Evolutionary conservation across 2,113 vertebrate genomes (phyloP).

Genomic region (Salvelinus sp.): DNA sequence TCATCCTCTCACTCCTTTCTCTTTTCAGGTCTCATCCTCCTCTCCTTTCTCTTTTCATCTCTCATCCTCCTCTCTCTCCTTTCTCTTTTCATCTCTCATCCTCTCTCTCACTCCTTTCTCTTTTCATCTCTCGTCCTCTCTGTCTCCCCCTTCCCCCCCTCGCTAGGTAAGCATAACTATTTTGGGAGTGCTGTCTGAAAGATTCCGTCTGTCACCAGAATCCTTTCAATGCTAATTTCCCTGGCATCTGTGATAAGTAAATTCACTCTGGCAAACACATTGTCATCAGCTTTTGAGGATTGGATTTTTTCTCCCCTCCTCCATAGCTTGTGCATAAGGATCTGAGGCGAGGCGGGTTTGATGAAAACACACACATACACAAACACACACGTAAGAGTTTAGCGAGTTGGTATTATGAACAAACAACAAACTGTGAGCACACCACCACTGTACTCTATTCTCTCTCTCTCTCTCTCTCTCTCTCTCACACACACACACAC

Average conservation of each 20-base stretch:
- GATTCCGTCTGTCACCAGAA: slow-evolving; percentile 62
- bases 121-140: not conserved
- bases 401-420: not conserved
- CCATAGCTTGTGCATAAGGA: slow-evolving; percentile 38
- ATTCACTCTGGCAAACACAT: slow-evolving; percentile 64
- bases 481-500: too few species aligned
- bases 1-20: too few species aligned
- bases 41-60: too few species aligned
- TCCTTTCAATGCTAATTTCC: slow-evolving; percentile 74
- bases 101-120: not conserved
- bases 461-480: too few species aligned
- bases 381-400: not conserved
- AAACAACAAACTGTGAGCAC: too few species aligned
- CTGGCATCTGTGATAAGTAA: slow-evolving; percentile 67
- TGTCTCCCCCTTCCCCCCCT: not conserved
- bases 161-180: slow-evolving; percentile 67
- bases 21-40: too few species aligned
- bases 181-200: slow-evolving; percentile 56
- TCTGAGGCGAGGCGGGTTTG: slow-evolving; percentile 42
- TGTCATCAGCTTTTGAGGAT: slow-evolving; percentile 65
- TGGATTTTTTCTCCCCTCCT: slow-evolving; percentile 24
- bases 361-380: slow-evolving; percentile 16
- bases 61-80: too few species aligned
- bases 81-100: not conserved
- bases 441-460: not conserved